Evolutionary conservation across 2,888 invertebrate genomes (phyloP).

Genomic region (Cerceris rybyensis): DNA sequence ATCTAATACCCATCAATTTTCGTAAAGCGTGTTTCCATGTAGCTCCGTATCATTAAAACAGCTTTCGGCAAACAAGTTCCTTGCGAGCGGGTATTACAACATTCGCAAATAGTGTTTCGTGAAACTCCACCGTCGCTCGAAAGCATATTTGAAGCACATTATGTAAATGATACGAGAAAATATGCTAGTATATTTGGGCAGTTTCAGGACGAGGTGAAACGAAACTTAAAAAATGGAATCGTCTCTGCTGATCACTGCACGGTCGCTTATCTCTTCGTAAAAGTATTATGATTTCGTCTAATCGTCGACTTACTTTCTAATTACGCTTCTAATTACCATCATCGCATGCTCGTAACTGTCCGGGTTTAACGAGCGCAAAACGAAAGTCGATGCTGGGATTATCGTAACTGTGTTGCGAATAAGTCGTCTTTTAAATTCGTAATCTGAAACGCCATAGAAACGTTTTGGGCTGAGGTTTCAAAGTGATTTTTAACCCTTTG

Average conservation of each 20-base stretch:
- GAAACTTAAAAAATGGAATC: slow-evolving; percentile 23
- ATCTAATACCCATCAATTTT: neutral
- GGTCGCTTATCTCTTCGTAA: slow-evolving; percentile 3
- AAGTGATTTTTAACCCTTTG: too few relatives aligned
- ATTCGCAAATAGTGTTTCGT: slow-evolving; percentile 35
- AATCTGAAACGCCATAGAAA: too few relatives aligned
- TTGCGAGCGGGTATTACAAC: slow-evolving; percentile 33
- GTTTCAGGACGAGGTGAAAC: slow-evolving; percentile 24
- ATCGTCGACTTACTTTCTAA: slow-evolving; percentile 2
- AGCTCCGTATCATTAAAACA: slow-evolving; percentile 12
- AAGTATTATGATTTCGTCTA: neutral
- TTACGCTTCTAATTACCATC: neutral
- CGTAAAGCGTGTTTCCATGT: slow-evolving; percentile 19
- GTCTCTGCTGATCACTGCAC: neutral
- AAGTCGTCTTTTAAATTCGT: too few relatives aligned
- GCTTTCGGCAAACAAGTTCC: slow-evolving; percentile 36
- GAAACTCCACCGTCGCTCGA: slow-evolving; percentile 16
- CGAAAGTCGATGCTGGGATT: too few relatives aligned
- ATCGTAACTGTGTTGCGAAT: too few relatives aligned
- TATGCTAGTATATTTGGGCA: slow-evolving; percentile 14
- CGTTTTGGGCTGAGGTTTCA: too few relatives aligned
- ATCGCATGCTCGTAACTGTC: too few relatives aligned
- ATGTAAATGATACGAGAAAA: slow-evolving; percentile 28
- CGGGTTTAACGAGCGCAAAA: too few relatives aligned
- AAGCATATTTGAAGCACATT: slow-evolving; percentile 45